A percentile compares a stretch with the other conserved stretches of the same genome.
Evolutionary conservation across 2,888 invertebrate genomes (phyloP).

Genomic region (Cybosia mesomella): DNA sequence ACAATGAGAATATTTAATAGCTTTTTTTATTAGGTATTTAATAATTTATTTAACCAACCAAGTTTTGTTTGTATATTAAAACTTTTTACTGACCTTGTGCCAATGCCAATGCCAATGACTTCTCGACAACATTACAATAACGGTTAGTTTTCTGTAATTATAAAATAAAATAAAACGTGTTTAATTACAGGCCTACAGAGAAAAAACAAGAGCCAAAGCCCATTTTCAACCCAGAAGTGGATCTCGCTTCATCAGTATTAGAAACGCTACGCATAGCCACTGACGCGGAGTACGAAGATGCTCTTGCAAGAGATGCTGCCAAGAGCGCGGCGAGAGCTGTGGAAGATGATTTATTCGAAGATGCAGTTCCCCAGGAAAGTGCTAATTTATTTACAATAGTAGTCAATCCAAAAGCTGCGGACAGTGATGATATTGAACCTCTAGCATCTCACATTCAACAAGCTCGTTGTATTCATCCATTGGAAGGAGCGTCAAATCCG

Average conservation of each 20-base stretch:
- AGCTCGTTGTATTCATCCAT: slow-evolving; percentile 61
- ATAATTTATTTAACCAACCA: too few relatives aligned
- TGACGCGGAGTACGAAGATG: slow-evolving; percentile 77
- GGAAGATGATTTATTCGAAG: slow-evolving; percentile 45
- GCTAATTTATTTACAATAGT: slow-evolving; percentile 69
- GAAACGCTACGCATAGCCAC: slow-evolving; percentile 77
- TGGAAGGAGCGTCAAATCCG: slow-evolving; percentile 38
- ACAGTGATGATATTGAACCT: slow-evolving; percentile 55
- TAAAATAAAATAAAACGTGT: not conserved
- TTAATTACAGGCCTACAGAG: slow-evolving; percentile 52
- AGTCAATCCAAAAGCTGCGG: slow-evolving; percentile 58
- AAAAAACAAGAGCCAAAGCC: slow-evolving; percentile 69
- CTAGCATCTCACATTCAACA: slow-evolving; percentile 69
- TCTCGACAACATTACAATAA: not conserved
- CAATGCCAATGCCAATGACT: not conserved
- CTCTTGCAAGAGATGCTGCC: slow-evolving; percentile 74
- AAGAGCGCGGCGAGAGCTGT: slow-evolving; percentile 51
- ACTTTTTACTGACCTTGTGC: too few relatives aligned
- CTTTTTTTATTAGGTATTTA: too few relatives aligned
- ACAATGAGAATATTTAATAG: too few relatives aligned
- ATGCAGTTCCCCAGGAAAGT: slow-evolving; percentile 58
- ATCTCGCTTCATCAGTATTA: slow-evolving; percentile 76
- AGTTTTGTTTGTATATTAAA: too few relatives aligned
- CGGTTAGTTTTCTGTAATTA: not conserved
- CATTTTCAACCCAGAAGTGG: slow-evolving; percentile 78